phyloP scores from a whole-genome alignment of 2,797 vertebrate species.

The Leptatherina wallacei region DNA sequence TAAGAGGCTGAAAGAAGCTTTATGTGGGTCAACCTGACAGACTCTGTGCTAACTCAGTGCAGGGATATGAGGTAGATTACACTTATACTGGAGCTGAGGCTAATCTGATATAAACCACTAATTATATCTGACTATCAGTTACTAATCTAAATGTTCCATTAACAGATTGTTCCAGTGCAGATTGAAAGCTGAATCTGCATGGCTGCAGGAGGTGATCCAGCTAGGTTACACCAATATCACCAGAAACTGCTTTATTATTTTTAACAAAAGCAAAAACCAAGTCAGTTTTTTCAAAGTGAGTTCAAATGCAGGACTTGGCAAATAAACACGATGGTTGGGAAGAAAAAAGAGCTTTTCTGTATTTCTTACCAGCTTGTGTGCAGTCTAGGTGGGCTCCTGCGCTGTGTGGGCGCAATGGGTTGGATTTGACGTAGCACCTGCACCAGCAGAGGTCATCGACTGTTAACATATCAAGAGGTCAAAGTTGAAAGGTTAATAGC shows the following conservation, averaged over 20 bases:
- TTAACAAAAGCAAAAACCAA: not conserved
- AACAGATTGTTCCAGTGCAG: not conserved
- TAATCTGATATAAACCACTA: not conserved
- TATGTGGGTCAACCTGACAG: not conserved
- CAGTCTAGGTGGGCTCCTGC: conserved; percentile 84
- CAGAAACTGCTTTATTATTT: not conserved
- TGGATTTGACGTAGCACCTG: conserved; percentile 87
- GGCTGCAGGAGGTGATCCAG: not conserved
- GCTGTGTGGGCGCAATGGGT: conserved; percentile 81
- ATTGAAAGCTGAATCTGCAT: not conserved
- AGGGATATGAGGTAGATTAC: not conserved
- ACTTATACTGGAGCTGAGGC: not conserved
- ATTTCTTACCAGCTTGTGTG: conserved; percentile 81
- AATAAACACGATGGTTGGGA: conserved; percentile 8
- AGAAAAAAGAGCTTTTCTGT: conserved; percentile 35
- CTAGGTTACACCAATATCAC: not conserved
- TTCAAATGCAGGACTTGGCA: not conserved
- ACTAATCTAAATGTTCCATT: not conserved
- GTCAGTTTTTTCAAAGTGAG: not conserved
- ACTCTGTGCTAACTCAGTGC: not conserved
- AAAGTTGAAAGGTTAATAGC: conserved; percentile 85
- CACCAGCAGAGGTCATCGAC: conserved; percentile 88
- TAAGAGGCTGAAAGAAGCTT: not conserved
- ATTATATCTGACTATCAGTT: not conserved
- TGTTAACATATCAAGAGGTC: conserved; percentile 87